phyloP scores from a whole-genome alignment of 2,113 vertebrate species.

The Emydura subglobosa region DNA sequence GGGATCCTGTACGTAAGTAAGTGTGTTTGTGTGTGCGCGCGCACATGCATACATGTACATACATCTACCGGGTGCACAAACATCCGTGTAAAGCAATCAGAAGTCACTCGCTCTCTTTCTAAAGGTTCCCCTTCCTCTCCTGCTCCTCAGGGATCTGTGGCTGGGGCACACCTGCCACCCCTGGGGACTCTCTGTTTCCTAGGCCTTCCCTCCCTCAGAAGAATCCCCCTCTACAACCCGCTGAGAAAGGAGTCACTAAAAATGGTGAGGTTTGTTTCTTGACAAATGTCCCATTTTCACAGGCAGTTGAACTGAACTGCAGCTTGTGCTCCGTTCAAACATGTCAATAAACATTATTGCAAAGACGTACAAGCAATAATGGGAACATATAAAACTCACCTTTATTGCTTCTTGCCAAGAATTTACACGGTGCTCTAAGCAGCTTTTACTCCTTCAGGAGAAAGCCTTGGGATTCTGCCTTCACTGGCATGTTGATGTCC shows the following conservation, averaged over 20 bases:
- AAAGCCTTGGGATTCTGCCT: conserved; percentile 64
- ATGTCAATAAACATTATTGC: conserved; percentile 88
- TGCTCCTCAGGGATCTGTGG: conserved; percentile 30
- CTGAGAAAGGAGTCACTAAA: conserved; percentile 68
- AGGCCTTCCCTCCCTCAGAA: conserved; percentile 43
- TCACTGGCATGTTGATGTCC: conserved; percentile 15
- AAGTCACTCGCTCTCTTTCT: conserved; percentile 49
- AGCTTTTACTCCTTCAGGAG: conserved; percentile 74
- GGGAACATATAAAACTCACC: conserved; percentile 83
- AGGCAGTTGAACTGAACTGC: conserved; percentile 84
- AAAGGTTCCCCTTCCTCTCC: conserved; percentile 33
- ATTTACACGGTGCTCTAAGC: conserved; percentile 79
- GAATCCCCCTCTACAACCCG: conserved; percentile 64
- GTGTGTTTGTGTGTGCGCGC: not conserved
- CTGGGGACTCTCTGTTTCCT: not conserved
- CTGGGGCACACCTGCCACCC: not conserved
- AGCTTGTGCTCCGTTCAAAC: conserved; percentile 83
- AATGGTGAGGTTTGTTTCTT: conserved; percentile 80
- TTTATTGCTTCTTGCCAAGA: conserved; percentile 83
- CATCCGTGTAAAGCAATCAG: conserved; percentile 45
- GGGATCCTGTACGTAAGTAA: conserved; percentile 39
- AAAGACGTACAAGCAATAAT: conserved; percentile 83
- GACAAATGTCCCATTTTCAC: conserved; percentile 87
- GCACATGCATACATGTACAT: conserved; percentile 43
- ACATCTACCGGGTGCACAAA: conserved; percentile 33